phyloP scores from a whole-genome alignment of 2,113 vertebrate genomes.

The Tor tambroides region DNA sequence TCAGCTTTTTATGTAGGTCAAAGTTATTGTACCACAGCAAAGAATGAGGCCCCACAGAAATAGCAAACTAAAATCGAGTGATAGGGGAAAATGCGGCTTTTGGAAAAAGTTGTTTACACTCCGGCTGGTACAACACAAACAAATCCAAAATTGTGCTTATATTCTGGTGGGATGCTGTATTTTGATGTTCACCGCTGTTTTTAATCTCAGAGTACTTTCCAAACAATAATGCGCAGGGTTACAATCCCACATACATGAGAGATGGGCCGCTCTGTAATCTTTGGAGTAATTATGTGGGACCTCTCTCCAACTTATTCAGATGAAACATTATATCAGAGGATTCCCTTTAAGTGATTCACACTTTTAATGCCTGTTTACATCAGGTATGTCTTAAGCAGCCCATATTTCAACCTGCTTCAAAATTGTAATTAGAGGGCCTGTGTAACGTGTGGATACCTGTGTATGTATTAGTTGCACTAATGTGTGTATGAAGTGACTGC shows the following conservation, averaged over 20 bases:
- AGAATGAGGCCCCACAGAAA: slow-evolving; percentile 25
- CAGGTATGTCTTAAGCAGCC: slow-evolving; percentile 14
- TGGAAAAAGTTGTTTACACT: background rate
- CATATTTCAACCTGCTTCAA: slow-evolving; percentile 13
- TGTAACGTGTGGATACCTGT: background rate
- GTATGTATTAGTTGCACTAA: background rate
- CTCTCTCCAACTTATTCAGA: background rate
- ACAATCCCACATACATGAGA: slow-evolving; percentile 28
- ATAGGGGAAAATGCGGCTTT: background rate
- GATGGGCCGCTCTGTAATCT: slow-evolving; percentile 25
- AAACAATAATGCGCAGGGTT: slow-evolving; percentile 3
- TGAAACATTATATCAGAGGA: slow-evolving; percentile 59
- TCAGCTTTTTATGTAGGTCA: slow-evolving; percentile 38
- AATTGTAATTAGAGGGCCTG: slow-evolving; percentile 22
- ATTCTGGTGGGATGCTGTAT: background rate
- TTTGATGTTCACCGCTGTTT: slow-evolving; percentile 6
- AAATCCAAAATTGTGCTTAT: background rate
- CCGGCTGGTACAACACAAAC: background rate
- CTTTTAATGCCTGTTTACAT: slow-evolving; percentile 60
- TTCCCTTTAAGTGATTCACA: slow-evolving; percentile 59
- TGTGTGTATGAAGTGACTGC: slow-evolving; percentile 33
- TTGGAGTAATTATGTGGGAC: slow-evolving; percentile 35
- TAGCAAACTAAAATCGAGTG: slow-evolving; percentile 20
- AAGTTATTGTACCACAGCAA: slow-evolving; percentile 11
- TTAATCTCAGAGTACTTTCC: background rate